phyloP scores from a whole-genome alignment of 1,140 invertebrate species.

The Ruditapes philippinarum region DNA sequence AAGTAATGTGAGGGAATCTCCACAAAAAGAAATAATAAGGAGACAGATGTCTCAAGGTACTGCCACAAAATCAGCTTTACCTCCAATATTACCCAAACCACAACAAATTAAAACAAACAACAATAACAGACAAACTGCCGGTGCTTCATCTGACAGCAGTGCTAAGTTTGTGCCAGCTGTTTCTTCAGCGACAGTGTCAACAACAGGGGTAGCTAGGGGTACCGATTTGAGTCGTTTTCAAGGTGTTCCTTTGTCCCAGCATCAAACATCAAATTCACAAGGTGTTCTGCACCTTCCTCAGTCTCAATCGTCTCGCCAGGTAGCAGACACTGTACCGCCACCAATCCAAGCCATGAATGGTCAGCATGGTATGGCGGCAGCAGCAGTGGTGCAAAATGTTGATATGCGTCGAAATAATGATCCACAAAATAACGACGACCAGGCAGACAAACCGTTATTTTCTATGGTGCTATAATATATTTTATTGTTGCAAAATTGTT shows the following conservation, averaged over 20 bases:
- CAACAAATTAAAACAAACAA: background rate
- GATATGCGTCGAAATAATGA: background rate
- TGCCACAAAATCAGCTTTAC: background rate
- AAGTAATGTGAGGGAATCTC: background rate
- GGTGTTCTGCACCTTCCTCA: constrained; percentile 44
- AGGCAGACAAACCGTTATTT: constrained; percentile 9
- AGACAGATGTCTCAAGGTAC: background rate
- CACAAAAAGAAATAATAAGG: background rate
- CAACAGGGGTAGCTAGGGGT: background rate
- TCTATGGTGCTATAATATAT: constrained; percentile 5
- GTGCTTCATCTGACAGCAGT: background rate
- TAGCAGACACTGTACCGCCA: background rate
- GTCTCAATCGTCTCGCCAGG: constrained; percentile 36
- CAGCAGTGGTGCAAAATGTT: background rate
- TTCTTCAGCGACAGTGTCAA: background rate
- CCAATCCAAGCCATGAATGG: background rate
- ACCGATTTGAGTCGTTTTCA: constrained; percentile 19
- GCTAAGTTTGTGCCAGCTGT: background rate
- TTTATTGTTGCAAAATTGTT: background rate
- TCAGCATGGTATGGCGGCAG: background rate
- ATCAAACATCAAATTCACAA: background rate
- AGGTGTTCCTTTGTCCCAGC: background rate
- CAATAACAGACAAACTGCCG: background rate
- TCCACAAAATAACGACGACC: background rate
- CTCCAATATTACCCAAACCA: background rate